Base-by-base conservation (phyloP, 2,113 vertebrate species). In the Trochalopteron elliotii region DNA sequence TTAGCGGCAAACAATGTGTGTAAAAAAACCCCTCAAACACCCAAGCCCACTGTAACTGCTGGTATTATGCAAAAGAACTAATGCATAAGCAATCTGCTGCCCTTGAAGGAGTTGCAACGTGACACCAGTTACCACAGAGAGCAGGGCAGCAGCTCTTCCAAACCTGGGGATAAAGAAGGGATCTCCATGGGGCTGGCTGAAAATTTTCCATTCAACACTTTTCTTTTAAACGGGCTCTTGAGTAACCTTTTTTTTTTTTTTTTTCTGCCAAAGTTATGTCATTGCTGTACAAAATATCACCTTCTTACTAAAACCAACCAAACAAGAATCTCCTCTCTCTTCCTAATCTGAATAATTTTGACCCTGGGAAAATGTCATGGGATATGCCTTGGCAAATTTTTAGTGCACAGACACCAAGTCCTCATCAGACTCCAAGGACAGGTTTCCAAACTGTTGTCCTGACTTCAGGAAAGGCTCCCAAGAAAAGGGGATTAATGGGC, bases 321-420 rank as follows among this genome's bases (percentile, higher is more conserved):
- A 93, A 87, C 93, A 53, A 94, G 95, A 94, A 94, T 78, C 76
- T 81, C 89, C 60, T 96, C 80, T 89, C 60, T 74, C 86, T 78
- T 56, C 44, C 30, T 91, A 84, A 87, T 79, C 65, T 65, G 69
- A 78, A 45, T 87, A 87, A 93, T 68, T 94, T 90, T 53, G 57
- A 83, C 81, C 61, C 83, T 93, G 94, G 83, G 94, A 94, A 96
- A 96, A 83, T 77, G 55, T 87, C 59, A 76, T 37, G 50, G 87
- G 81, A 89, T 90, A 27, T 61, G 70, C 30, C 87, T 77, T 10
- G 27, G 81, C 70, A 89, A 65, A 89, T 45, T 76, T 75, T 68
- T 49, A 42, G 22, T 72, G 68, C 49, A 72, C 40, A 75, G 20
- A 37, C 42, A 42, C 42, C 37, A 69, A 87, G 69, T 35, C n/a